phyloP scores from a whole-genome alignment of 2,797 vertebrate genomes.

The Pangasius djambal region DNA sequence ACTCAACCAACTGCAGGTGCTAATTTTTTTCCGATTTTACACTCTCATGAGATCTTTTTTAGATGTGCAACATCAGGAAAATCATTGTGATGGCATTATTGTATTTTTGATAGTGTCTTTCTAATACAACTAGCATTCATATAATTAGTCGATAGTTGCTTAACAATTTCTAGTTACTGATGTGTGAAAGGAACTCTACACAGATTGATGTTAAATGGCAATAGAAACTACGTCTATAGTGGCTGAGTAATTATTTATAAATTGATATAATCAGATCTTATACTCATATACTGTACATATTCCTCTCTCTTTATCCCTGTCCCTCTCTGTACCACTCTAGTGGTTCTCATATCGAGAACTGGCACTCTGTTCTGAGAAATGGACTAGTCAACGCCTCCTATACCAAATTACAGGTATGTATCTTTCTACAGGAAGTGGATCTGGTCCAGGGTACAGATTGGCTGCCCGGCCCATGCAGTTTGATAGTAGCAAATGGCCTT shows the following conservation, averaged over 20 bases:
- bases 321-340: conserved; percentile 76
- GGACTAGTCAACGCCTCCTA: conserved; percentile 99
- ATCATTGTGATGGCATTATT: not conserved
- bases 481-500: conserved; percentile 74
- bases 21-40: not conserved
- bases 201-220: not conserved
- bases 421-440: conserved; percentile 45
- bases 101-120: not conserved
- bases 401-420: conserved; percentile 97
- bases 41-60: not conserved
- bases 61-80: no score
- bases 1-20: not conserved
- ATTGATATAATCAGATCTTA: not conserved
- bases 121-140: not conserved
- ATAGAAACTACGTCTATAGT: not conserved
- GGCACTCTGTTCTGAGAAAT: conserved; percentile 99
- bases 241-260: not conserved
- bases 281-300: not conserved
- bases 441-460: conserved; percentile 60
- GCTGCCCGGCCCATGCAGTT: conserved; percentile 74
- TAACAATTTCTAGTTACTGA: not conserved
- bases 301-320: conserved; percentile 40
- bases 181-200: not conserved
- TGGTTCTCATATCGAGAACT: conserved; percentile 99
- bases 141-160: not conserved